Base-by-base conservation (phyloP, 2,797 vertebrate species). In the Eleutherodactylus coqui region DNA sequence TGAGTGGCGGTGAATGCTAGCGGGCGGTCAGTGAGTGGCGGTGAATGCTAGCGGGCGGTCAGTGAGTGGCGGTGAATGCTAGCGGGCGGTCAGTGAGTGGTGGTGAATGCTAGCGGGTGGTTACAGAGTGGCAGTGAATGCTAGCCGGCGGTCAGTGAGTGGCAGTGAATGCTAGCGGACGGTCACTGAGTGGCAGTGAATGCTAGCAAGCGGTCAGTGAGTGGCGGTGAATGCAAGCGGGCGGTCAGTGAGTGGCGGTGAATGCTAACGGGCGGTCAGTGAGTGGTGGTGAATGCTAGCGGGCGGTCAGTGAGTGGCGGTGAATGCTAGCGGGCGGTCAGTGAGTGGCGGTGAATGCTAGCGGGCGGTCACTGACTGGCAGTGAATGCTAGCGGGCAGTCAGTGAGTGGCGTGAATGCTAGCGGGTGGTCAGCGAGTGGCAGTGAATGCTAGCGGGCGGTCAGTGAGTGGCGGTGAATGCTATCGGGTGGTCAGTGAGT, bases 31-130 rank as follows among this genome's bases (percentile, higher is more conserved):
- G 51, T n/a, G n/a, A n/a, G n/a, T 75, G 85, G 83, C 85, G 85
- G 58, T 82, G 69, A 53, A 78, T 86, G 89, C 89, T 38, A 10
- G 36, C 79, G 72, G 60, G 51, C 38, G 29, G 53, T 14, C 79
- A 82, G 51, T n/a, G n/a, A n/a, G n/a, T 75, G 85, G 83, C 85
- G 85, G 58, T 82, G 69, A 53, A 78, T 86, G 89, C 89, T 38
- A 10, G 36, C 79, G 72, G 60, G 51, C 38, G 29, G 53, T 14
- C 79, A 82, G 51, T n/a, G n/a, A n/a, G n/a, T 75, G 85, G 83
- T 84, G 85, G 58, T 82, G 69, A 53, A 78, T 86, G 89, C 89
- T 38, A 10, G 36, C 79, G 72, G 60, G 51, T 34, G 29, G 53
- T 14, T 64, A 82, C n/a, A n/a, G n/a, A 36, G 16, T 75, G 85